Evolutionary conservation across 2,888 invertebrate genomes (phyloP), one percentile per base, ranked within the genome.

Genomic region (Priocnemis perturbator): DNA sequence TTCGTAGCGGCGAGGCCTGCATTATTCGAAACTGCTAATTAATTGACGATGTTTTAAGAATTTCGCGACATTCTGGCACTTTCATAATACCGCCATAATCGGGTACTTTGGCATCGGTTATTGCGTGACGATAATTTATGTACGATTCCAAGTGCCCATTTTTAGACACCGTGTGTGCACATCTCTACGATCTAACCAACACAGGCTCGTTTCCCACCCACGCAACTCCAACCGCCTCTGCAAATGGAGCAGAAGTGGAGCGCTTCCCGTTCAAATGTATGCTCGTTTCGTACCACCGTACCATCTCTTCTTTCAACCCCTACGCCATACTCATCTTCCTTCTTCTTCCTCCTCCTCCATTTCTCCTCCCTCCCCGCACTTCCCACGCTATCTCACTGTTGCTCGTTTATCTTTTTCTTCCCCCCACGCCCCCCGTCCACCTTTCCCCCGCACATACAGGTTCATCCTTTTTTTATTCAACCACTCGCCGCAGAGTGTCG

Each of bases 171-270:
- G 4, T 11, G 37, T 37, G 11, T 37, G n/a, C n/a, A 37, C 37
- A 26, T 9, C 7, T 37, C 37, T 37, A 37, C 37, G 37, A 11
- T 37, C 37, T 9, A 7, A 50, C 50, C 17, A n/a, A 50, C 17
- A 50, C 50, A 50, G 60, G 30, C 67, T 50, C 19, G 48, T n/a
- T 62, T 21, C 45, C 47, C 67, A 60, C 60, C 64, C 60, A 67
- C 70, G 69, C 70, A 60, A 64, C 62, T 57, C 73, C 71, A 67
- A 67, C 71, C 71, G 58, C 70, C 44, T 47, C 64, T 65, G 52
- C 71, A 73, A 81, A 82, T 74, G 74, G 81, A 77, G 74, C 77
- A 78, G 74, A 81, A 82, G 67, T 80, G 74, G 80, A 83, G 67
- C 78, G 76, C 45, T 60, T 57, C 67, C 69, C 60, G 64, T 70